Conservation (phyloP, 1,140 invertebrate species). For the Drosophila sp. region DNA sequence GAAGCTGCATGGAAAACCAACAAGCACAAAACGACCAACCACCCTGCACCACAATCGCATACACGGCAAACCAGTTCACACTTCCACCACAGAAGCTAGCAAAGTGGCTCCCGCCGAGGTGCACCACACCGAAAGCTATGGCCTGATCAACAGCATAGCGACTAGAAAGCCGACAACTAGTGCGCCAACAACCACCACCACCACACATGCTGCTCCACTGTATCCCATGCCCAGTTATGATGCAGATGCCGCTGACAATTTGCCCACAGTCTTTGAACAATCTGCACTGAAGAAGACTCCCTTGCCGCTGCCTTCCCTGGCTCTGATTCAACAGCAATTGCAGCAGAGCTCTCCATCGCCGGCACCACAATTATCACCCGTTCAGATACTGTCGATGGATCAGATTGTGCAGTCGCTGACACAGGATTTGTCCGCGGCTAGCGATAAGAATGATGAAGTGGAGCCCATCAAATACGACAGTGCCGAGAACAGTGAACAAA, state of each 20-base stretch:
- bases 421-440: conserved; percentile 44
- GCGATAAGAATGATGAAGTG: conserved; percentile 36
- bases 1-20: conserved; percentile 39
- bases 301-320: conserved; percentile 56
- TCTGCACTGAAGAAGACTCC: conserved; percentile 60
- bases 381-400: conserved; percentile 71
- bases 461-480: conserved; percentile 59
- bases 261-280: conserved; percentile 20
- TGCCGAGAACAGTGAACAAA: conserved; percentile 46
- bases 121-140: conserved; percentile 40
- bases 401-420: conserved; percentile 71
- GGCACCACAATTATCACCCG: conserved; percentile 53
- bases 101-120: conserved; percentile 11
- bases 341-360: conserved; percentile 55
- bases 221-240: conserved; percentile 71
- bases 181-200: conserved; percentile 50
- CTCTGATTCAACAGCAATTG: conserved; percentile 61
- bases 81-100: conserved; percentile 43
- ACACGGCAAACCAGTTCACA: conserved; percentile 56
- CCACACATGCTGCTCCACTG: conserved; percentile 35
- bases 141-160: conserved; percentile 41
- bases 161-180: conserved; percentile 30
- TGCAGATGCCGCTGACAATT: conserved; percentile 30
- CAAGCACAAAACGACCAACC: conserved; percentile 30
- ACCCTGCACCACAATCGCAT: conserved; percentile 47